phyloP scores from a whole-genome alignment of 2,113 vertebrate species.

The Okapia johnstoni region DNA sequence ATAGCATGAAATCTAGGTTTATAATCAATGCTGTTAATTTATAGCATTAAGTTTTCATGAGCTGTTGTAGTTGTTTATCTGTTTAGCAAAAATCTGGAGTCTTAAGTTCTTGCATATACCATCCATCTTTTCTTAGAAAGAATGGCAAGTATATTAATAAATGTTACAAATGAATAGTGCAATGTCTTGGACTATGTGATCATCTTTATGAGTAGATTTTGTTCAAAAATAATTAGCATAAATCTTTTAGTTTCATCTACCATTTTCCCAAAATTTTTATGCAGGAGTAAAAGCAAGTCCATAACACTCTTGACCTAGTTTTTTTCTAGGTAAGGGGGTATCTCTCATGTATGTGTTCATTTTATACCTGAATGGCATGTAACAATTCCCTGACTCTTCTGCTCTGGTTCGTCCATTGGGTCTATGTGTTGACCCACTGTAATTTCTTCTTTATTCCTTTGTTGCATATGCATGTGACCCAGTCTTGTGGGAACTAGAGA shows the following conservation, averaged over 20 bases:
- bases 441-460: not conserved
- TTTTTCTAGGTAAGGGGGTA: not conserved
- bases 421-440: not conserved
- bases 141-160: not conserved
- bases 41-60: not conserved
- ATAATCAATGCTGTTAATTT: not conserved
- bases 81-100: not conserved
- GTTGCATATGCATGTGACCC: not conserved
- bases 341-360: rapidly evolving
- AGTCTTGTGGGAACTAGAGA: not conserved
- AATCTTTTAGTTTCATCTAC: not conserved
- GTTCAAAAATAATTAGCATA: not conserved
- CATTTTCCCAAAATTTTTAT: not conserved
- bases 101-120: not conserved
- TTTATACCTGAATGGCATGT: not conserved
- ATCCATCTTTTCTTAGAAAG: not conserved
- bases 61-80: too few relatives aligned
- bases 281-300: rapidly evolving
- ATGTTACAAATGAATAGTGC: not conserved
- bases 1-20: not conserved
- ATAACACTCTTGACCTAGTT: not conserved
- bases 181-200: not conserved
- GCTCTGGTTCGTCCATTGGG: too few relatives aligned
- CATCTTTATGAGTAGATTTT: not conserved
- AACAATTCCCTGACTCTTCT: not conserved